Base-by-base conservation (phyloP, 2,797 vertebrate species). In the Crenuchus spilurus region DNA sequence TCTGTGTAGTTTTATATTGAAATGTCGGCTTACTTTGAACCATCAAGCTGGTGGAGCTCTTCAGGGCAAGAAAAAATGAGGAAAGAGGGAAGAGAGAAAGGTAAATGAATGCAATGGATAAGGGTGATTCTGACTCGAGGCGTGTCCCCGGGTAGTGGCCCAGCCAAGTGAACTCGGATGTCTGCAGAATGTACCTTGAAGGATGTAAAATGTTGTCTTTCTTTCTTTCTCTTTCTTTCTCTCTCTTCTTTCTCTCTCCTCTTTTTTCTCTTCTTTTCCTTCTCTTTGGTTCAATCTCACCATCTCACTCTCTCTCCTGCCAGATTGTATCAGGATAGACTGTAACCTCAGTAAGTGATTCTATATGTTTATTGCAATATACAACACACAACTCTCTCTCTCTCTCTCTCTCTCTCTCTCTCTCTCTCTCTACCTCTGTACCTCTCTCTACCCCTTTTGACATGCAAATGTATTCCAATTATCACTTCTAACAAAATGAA, bases 321-420 rank as follows among this genome's bases (percentile, higher is more conserved):
- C 95, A 97, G 96, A 97, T 95, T 97, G 96, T 95, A 95, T 96
- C 94, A 95, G 95, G 92, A 95, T 95, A 95, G 95, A 96, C 94
- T 97, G 96, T 94, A 96, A 93, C 90, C 95, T 94, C 90, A 97
- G 96, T 97, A 97, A 97, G 96, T 97, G 89, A 83, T 89, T 83
- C 87, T 90, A 87, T 88, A 85, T 85, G 81, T 84, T 86, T 80
- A 71, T 73, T 67, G 24, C 14, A 54, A 74, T 66, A 33, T 18
- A 46, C 57, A 64, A 42, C 37, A 66, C 66, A 60, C 61, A 20
- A 26, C 13, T 64, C 6, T 46, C 83, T 83, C 81, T 85, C 64
- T 82, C 84, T 82, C 8, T 33, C 30, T 41, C 26, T 33, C 84
- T 87, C 65, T 84, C 54, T 85, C 71, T 87, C 70, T 82, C 35